Base-by-base conservation (phyloP, 2,888 invertebrate species). In the Frankliniella fusca region DNA sequence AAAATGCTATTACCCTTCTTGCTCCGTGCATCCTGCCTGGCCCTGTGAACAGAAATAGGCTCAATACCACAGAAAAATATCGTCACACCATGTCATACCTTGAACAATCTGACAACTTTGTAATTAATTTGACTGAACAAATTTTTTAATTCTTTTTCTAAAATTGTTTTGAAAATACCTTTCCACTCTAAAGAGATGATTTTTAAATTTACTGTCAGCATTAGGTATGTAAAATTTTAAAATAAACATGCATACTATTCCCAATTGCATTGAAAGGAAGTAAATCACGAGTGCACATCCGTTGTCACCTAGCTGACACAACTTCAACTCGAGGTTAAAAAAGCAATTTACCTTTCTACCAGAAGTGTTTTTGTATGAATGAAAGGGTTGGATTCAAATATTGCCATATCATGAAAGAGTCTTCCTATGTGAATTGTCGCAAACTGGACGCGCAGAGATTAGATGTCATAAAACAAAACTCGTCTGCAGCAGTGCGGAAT, bases 1-100 rank as follows among this genome's bases (percentile, higher is more conserved):
- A 96, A 87, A 95, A 95, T 84, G 92, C 90, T 85, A 94, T 88
- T 80, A 96, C 94, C 87, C 95, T 90, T 87, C 93, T 93, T 84
- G 93, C 93, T 86, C 95, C 95, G 89, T 92, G 93, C 94, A 95
- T 94, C 89, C 92, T 93, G 82, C 83, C 84, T 65, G 85, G 82
- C 81, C 85, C 86, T 85, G 70, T 27, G 83, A 83, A 20, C 49
- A 80, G 8, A 80, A 81, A 81, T 28, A 38, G 65, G 48, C 11
- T 23, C n/a, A 3, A 82, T 0, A 65, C n/a, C n/a, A 81, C 38
- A 38, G 38, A 38, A 38, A 38, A 38, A 3, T 38, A 38, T 38
- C 5, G 3, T 38, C 2, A 38, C 38, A 38, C 38, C 38, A 3
- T 38, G 3, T 38, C 38, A 38, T 38, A 38, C 38, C 38, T 38